Percentiles rank a stretch among this genome's conserved stretches.
Evolutionary conservation across 2,888 invertebrate genomes (phyloP).

Genomic region (Patella ulyssiponensis): DNA sequence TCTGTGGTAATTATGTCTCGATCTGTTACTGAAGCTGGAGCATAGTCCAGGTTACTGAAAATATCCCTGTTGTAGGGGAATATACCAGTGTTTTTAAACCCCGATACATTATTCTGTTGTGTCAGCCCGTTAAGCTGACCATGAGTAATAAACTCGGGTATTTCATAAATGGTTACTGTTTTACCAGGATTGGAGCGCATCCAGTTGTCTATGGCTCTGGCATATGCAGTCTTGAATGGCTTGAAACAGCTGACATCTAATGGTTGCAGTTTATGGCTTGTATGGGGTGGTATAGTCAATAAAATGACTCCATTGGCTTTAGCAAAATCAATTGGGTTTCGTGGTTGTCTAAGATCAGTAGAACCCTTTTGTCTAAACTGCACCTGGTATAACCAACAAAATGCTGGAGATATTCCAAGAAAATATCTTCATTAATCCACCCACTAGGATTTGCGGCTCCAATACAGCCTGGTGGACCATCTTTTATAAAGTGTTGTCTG

Average conservation of each 20-base stretch:
- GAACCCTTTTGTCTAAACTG: slow-evolving; percentile 16
- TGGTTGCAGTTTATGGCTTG: slow-evolving; percentile 62
- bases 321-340: slow-evolving; percentile 30
- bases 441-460: slow-evolving; percentile 38
- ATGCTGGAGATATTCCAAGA: slow-evolving; percentile 41
- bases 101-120: slow-evolving; percentile 26
- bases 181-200: slow-evolving; percentile 56
- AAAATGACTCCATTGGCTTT: slow-evolving; percentile 35
- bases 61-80: too few relatives aligned
- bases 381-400: slow-evolving; percentile 30
- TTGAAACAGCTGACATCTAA: slow-evolving; percentile 51
- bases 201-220: slow-evolving; percentile 45
- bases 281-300: slow-evolving; percentile 50
- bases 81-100: slow-evolving; percentile 35
- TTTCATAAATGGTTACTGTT: slow-evolving; percentile 52
- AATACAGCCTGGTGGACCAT: too few relatives aligned
- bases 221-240: slow-evolving; percentile 62
- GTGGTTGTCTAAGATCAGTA: slow-evolving; percentile 32
- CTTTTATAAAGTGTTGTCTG: too few relatives aligned
- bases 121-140: slow-evolving; percentile 30
- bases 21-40: slow-evolving; percentile 13
- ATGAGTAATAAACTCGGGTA: slow-evolving; percentile 27
- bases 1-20: background rate
- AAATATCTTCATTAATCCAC: slow-evolving; percentile 60
- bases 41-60: background rate